A percentile compares a stretch with the other conserved stretches of the same genome.
Evolutionary conservation across 2,797 vertebrate genomes (phyloP).

Genomic region (Artibeus lituratus): DNA sequence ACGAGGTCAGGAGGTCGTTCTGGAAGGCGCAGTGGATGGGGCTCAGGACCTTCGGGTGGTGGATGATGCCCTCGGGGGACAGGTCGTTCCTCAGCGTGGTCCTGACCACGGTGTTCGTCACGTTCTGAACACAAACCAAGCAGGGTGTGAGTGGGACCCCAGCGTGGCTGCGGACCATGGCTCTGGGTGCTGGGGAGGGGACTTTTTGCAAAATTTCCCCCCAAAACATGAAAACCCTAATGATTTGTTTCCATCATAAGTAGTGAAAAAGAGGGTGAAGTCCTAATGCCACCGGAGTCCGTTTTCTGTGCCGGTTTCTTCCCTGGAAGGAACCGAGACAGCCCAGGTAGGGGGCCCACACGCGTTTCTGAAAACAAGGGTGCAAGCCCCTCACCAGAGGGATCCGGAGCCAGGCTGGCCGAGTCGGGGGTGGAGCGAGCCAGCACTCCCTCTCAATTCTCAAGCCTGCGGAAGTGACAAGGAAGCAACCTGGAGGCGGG

Average conservation of each 20-base stretch:
- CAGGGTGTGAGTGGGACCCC: background rate
- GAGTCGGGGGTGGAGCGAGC: constrained; percentile 88
- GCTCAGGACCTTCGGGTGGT: constrained; percentile 78
- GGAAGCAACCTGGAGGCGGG: constrained; percentile 76
- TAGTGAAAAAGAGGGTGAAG: accelerated
- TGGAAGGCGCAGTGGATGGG: constrained; percentile 88
- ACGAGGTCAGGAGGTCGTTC: constrained; percentile 85
- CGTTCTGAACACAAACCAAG: constrained; percentile 84
- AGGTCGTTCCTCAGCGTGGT: constrained; percentile 82
- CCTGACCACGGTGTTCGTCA: constrained; percentile 81
- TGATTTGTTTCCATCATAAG: background rate
- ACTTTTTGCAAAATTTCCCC: background rate
- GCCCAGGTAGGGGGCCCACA: constrained; percentile 86
- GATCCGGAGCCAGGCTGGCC: constrained; percentile 89
- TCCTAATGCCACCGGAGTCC: accelerated
- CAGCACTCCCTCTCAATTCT: constrained; percentile 92
- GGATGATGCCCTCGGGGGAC: constrained; percentile 64
- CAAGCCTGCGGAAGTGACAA: constrained; percentile 87
- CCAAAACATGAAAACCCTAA: background rate
- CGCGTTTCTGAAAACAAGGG: constrained; percentile 67
- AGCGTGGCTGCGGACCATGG: accelerated
- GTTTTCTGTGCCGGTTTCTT: background rate
- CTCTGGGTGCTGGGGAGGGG: background rate
- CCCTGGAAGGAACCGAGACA: constrained; percentile 80
- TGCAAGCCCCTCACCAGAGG: constrained; percentile 83